These are phyloP conservation scores for Eumacrocentrus americanus DNA, from an alignment of 2,888 invertebrate genomes.

Conservation along the genomic window DNA sequence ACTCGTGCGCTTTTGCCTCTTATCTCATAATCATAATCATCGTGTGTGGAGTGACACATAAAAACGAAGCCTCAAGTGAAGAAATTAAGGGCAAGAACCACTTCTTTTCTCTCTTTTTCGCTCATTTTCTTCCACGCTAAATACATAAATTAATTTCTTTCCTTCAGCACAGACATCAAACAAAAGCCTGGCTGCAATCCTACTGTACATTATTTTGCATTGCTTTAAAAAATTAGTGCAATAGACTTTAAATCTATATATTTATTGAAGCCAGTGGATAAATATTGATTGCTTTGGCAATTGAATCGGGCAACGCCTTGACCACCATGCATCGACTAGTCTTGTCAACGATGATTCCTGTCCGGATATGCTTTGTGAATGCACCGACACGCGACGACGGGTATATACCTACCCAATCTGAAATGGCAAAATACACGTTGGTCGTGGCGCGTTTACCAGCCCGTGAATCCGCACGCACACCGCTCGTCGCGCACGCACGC, in stretches of 20 bases:
- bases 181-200: too few relatives aligned
- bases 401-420: constrained; percentile 9
- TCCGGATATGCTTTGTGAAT: constrained; percentile 16
- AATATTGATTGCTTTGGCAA: too few relatives aligned
- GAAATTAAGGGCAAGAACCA: background rate
- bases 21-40: constrained; percentile 1
- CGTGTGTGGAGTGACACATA: constrained; percentile 6
- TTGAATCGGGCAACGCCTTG: too few relatives aligned
- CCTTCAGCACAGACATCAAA: too few relatives aligned
- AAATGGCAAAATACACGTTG: constrained; percentile 22
- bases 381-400: constrained; percentile 17
- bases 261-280: too few relatives aligned
- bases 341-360: constrained; percentile 6
- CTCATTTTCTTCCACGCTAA: background rate
- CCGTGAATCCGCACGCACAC: constrained; percentile 26
- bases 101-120: background rate
- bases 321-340: too few relatives aligned
- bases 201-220: too few relatives aligned
- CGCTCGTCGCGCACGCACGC: constrained; percentile 23
- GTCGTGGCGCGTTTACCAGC: constrained; percentile 20
- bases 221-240: too few relatives aligned
- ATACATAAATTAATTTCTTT: too few relatives aligned
- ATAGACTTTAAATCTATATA: too few relatives aligned
- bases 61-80: constrained; percentile 5
- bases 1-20: background rate